These are phyloP conservation scores for Falcunculus frontatus DNA, from an alignment of 2,113 vertebrate species.

Conservation along the genomic window DNA sequence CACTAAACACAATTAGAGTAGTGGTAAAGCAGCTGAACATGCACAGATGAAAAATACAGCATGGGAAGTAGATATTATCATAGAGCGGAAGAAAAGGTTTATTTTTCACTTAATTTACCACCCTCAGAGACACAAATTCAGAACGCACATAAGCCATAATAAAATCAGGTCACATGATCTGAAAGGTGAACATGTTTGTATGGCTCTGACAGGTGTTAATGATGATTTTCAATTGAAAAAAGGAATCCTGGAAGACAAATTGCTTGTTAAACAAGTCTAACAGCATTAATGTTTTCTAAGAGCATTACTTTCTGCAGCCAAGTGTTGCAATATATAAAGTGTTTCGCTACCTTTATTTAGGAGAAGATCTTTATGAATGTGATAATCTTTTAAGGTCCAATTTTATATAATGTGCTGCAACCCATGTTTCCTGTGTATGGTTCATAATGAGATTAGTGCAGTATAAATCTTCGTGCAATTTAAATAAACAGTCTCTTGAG, in stretches of 20 bases:
- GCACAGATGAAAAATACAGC: not conserved
- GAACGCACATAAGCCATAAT: not conserved
- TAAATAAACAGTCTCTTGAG: not conserved
- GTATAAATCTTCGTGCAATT: slow-evolving; percentile 11
- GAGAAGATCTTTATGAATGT: not conserved
- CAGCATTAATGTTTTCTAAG: not conserved
- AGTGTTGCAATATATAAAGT: not conserved
- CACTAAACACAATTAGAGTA: not conserved
- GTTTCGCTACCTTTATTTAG: not conserved
- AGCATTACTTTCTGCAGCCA: not conserved
- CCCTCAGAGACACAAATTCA: not conserved
- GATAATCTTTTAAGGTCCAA: not conserved
- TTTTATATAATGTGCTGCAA: not conserved
- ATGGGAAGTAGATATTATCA: not conserved
- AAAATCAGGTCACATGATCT: not conserved
- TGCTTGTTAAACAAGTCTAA: not conserved
- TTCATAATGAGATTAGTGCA: slow-evolving; percentile 33
- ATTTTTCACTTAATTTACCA: not conserved
- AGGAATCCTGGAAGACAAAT: not conserved
- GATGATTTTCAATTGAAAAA: slow-evolving; percentile 8
- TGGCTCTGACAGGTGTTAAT: slow-evolving; percentile 11
- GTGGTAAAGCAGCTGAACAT: not conserved
- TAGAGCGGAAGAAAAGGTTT: not conserved
- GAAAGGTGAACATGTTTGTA: not conserved
- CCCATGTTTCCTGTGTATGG: not conserved